Conservation (phyloP, 2,888 invertebrate species). For the Tipula confusa region DNA sequence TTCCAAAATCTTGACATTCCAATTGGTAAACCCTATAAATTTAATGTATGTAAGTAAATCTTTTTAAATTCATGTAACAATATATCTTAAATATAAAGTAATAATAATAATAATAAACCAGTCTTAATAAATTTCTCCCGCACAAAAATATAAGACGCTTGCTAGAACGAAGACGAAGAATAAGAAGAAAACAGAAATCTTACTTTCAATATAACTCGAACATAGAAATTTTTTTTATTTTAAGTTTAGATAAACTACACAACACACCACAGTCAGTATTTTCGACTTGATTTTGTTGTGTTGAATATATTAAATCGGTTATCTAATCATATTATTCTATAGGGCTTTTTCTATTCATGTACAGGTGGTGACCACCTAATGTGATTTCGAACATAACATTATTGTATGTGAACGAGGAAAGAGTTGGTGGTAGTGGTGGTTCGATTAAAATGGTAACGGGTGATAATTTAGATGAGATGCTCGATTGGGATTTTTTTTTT, state of each 20-base stretch:
- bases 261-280: background rate
- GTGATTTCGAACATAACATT: background rate
- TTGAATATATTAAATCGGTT: conserved; percentile 20
- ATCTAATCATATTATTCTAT: background rate
- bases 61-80: conserved; percentile 5
- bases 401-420: background rate
- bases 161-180: background rate
- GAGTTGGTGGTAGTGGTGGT: background rate
- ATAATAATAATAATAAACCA: background rate
- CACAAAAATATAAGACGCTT: background rate
- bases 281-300: background rate
- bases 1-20: too few relatives aligned
- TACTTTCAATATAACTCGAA: conserved; percentile 1
- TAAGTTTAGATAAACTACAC: background rate
- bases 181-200: conserved; percentile 6
- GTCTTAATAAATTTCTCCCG: conserved; percentile 25
- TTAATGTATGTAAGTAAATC: background rate
- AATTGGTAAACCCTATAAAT: too few relatives aligned
- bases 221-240: background rate
- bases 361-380: conserved; percentile 25
- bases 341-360: background rate
- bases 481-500: background rate
- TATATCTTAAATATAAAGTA: background rate
- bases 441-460: background rate
- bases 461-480: background rate